Evolutionary conservation across 2,888 invertebrate species (phyloP).

Genomic region (Drosophila melanosoma): DNA sequence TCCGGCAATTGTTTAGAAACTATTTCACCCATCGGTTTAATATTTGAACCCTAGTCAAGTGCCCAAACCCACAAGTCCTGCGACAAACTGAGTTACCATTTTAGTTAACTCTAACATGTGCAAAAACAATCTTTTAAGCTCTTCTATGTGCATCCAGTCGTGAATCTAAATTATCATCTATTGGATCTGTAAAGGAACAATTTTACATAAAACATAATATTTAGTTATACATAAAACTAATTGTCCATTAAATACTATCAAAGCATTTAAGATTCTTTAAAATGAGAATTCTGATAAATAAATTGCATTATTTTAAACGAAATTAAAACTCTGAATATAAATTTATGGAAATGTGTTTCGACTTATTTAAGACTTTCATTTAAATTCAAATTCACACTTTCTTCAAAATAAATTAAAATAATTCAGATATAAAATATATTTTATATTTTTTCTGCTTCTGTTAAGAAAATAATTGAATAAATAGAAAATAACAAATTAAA

Average conservation of each 20-base stretch:
- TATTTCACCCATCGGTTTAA: slow-evolving; percentile 37
- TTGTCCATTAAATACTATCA: not conserved
- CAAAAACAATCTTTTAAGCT: slow-evolving; percentile 4
- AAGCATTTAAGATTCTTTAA: not conserved
- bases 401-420: not conserved
- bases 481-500: not conserved
- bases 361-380: not conserved
- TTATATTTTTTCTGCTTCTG: not conserved
- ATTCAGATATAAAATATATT: too few relatives aligned
- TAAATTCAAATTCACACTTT: not conserved
- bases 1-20: slow-evolving; percentile 60
- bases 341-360: not conserved
- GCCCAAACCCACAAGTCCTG: not conserved
- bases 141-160: slow-evolving; percentile 2
- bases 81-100: slow-evolving; percentile 9
- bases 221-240: not conserved
- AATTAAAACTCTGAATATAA: not conserved
- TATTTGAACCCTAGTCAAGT: slow-evolving; percentile 39
- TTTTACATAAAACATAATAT: not conserved
- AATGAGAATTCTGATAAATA: not conserved
- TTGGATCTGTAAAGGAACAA: not conserved
- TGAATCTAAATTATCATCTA: slow-evolving; percentile 20
- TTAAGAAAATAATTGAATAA: not conserved
- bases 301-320: not conserved
- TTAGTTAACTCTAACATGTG: slow-evolving; percentile 17